phyloP scores from a whole-genome alignment of 2,888 invertebrate genomes.

The Lomographa bimaculata region DNA sequence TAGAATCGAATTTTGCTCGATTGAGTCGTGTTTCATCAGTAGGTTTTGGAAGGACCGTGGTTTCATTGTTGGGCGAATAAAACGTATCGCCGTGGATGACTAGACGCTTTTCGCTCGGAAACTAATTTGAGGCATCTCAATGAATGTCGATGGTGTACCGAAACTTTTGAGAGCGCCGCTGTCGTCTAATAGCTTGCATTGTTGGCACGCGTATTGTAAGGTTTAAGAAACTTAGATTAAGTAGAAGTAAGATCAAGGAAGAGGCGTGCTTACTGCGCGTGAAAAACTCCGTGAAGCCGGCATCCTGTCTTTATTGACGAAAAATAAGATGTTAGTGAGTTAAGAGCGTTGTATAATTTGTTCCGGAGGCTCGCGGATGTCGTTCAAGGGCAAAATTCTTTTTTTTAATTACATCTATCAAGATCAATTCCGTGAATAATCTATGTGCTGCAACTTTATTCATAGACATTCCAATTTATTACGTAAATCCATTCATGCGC shows the following conservation, averaged over 20 bases:
- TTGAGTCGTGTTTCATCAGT: slow-evolving; percentile 54
- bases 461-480: slow-evolving; percentile 10
- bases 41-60: slow-evolving; percentile 71
- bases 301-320: slow-evolving; percentile 68
- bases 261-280: slow-evolving; percentile 63
- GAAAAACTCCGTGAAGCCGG: slow-evolving; percentile 72
- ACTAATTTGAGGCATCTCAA: slow-evolving; percentile 82
- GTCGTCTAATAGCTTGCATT: slow-evolving; percentile 56
- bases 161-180: slow-evolving; percentile 73
- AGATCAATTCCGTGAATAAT: slow-evolving; percentile 30
- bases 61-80: slow-evolving; percentile 76
- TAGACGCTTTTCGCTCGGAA: slow-evolving; percentile 72
- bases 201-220: slow-evolving; percentile 64
- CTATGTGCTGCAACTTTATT: slow-evolving; percentile 3
- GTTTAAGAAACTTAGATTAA: slow-evolving; percentile 38
- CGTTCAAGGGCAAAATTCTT: slow-evolving; percentile 75
- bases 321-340: slow-evolving; percentile 38
- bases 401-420: slow-evolving; percentile 46
- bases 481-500: slow-evolving; percentile 22
- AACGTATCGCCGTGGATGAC: slow-evolving; percentile 78
- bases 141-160: slow-evolving; percentile 56
- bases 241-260: slow-evolving; percentile 49
- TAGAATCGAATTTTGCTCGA: slow-evolving; percentile 50
- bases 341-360: slow-evolving; percentile 55
- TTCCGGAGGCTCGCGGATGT: slow-evolving; percentile 77